These are phyloP conservation scores for Leptodactylus fuscus DNA, from an alignment of 2,113 vertebrate species.

Conservation along the genomic window DNA sequence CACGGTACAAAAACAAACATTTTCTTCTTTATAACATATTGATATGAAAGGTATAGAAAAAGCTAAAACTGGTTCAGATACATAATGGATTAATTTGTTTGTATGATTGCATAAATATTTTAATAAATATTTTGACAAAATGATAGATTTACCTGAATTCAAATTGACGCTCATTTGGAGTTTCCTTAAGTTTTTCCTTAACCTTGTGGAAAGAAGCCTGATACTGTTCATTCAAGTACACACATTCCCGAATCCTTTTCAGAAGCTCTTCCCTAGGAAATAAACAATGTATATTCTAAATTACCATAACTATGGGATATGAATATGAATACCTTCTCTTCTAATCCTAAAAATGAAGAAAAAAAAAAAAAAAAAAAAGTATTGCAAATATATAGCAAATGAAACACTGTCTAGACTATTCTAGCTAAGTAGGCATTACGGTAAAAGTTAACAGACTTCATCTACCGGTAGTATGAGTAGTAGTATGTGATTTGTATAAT, in stretches of 20 bases:
- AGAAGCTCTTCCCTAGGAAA: constrained; percentile 74
- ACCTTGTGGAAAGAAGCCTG: constrained; percentile 75
- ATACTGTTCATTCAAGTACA: constrained; percentile 76
- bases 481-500: no score
- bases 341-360: no score
- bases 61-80: neutral
- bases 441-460: no score
- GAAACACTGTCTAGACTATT: no score
- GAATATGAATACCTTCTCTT: neutral
- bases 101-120: neutral
- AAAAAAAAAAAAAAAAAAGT: no score
- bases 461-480: no score
- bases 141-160: constrained; percentile 83
- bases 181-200: constrained; percentile 72
- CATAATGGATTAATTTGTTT: neutral
- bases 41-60: no score
- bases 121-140: no score
- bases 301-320: neutral
- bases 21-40: no score
- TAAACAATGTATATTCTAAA: neutral
- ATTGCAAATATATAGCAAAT: no score
- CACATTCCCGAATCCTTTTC: constrained; percentile 75
- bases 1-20: no score
- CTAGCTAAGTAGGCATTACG: no score
- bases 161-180: constrained; percentile 71